Evolutionary conservation across 2,888 invertebrate species (phyloP).

Genomic region (Nycteola revayana): DNA sequence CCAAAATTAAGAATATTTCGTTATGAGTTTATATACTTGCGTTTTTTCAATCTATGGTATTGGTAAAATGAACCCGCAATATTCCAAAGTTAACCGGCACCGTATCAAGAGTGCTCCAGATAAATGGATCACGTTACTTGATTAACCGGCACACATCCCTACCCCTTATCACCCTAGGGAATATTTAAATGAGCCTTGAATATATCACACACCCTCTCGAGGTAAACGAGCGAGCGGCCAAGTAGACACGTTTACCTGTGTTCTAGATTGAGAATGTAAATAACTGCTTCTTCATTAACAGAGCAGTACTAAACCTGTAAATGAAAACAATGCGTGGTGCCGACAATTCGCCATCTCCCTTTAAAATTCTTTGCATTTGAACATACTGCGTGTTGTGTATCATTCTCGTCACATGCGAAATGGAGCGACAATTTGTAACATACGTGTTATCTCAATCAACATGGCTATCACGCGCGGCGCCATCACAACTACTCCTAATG

Average conservation of each 20-base stretch:
- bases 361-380: conserved; percentile 18
- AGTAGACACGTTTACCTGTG: conserved; percentile 66
- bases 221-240: conserved; percentile 59
- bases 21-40: too few species aligned
- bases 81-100: conserved; percentile 72
- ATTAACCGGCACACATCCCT: conserved; percentile 78
- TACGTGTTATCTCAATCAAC: conserved; percentile 68
- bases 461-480: conserved; percentile 73
- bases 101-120: conserved; percentile 78
- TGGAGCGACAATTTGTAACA: conserved; percentile 74
- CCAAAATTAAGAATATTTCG: too few species aligned
- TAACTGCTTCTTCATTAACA: conserved; percentile 67
- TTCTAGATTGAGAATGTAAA: conserved; percentile 65
- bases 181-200: conserved; percentile 79
- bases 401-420: conserved; percentile 66
- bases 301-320: conserved; percentile 39
- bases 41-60: conserved; percentile 44
- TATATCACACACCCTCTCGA: conserved; percentile 74
- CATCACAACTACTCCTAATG: conserved; percentile 68
- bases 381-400: conserved; percentile 22
- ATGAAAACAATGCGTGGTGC: conserved; percentile 28
- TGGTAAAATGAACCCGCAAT: conserved; percentile 66
- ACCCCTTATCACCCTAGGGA: conserved; percentile 78
- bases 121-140: conserved; percentile 82
- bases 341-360: conserved; percentile 14